Base-by-base conservation (phyloP, 2,113 vertebrate species). In the Lasiurus cinereus region DNA sequence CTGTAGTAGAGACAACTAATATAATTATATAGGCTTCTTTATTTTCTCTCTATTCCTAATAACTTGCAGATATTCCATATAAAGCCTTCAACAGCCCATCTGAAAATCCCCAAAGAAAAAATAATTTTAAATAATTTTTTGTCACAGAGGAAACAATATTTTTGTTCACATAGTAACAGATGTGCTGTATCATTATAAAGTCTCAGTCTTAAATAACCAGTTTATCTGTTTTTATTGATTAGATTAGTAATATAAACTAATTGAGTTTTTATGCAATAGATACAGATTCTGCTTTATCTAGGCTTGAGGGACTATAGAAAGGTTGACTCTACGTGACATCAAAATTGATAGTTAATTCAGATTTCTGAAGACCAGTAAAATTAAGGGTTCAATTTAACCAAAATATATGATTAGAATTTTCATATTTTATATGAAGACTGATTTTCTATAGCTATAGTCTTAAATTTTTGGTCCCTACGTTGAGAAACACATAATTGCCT, bases 21-120 rank as follows among this genome's bases (percentile, higher is more conserved):
- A 84, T 3, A 74, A 39, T 74, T 33, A 66, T 33, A 12, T 19
- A 87, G 78, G 46, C 3, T 0, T 80, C 56, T 88, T 64, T 70
- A 12, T 93, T 91, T 88, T 54, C 69, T 69, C 67, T 46, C 18
- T 39, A 52, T 79, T 52, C 21, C 92, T 92, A 72, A 48, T 87
- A 70, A 92, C 46, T 33, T 4, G 43, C 10, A 89, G 79, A 62
- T 52, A 90, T 12, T 48, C 22, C 19, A 79, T 80, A 2, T 67
- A 21, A 88, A 78, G 16, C 36, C 91, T 73, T 88, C 72, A 72
- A 59, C 19, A 84, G 70, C 39, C 6, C 78, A 74, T 91, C 24
- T 87, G 56, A 94, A 97, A 92, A 87, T 70, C 33, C 33, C 52
- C 70, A 33, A 62, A 83, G 56, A 91, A 95, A 95, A 94, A 95